Conservation (phyloP, 1,140 invertebrate species). For the Lucilia sericata region DNA sequence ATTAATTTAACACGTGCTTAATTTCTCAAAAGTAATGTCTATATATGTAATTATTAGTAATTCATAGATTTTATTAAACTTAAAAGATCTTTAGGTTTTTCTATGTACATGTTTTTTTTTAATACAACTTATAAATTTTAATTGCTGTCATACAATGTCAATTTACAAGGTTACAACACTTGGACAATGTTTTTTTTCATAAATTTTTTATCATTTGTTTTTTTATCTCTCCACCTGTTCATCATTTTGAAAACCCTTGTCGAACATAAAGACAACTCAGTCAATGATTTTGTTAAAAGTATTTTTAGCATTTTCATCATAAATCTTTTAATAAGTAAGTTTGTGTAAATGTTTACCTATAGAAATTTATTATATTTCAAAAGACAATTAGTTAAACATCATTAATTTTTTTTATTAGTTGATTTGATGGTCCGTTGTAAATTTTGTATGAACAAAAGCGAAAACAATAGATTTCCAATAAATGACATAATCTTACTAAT, state of each 20-base stretch:
- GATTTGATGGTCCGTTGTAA: too few relatives aligned
- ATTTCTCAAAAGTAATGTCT: background rate
- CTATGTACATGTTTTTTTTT: too few relatives aligned
- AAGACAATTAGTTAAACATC: conserved; percentile 11
- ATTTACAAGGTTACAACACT: background rate
- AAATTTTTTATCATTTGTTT: background rate
- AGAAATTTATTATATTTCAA: background rate
- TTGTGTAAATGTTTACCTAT: background rate
- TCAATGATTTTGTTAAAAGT: background rate
- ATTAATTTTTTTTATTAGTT: background rate
- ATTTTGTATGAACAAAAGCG: background rate
- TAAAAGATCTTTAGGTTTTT: too few relatives aligned
- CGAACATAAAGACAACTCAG: background rate
- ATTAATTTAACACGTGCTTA: conserved; percentile 3
- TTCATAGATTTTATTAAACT: too few relatives aligned
- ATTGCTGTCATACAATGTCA: conserved; percentile 11
- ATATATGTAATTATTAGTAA: too few relatives aligned
- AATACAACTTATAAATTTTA: background rate
- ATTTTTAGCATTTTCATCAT: too few relatives aligned
- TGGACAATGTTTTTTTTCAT: background rate
- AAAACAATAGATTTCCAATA: background rate
- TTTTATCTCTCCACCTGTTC: background rate
- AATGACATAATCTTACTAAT: background rate
- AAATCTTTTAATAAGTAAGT: too few relatives aligned
- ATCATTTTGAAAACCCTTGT: background rate